A percentile compares a stretch with the other conserved stretches of the same genome.
phyloP scores from a whole-genome alignment of 2,113 vertebrate species.

The Oreochromis tanganicae region DNA sequence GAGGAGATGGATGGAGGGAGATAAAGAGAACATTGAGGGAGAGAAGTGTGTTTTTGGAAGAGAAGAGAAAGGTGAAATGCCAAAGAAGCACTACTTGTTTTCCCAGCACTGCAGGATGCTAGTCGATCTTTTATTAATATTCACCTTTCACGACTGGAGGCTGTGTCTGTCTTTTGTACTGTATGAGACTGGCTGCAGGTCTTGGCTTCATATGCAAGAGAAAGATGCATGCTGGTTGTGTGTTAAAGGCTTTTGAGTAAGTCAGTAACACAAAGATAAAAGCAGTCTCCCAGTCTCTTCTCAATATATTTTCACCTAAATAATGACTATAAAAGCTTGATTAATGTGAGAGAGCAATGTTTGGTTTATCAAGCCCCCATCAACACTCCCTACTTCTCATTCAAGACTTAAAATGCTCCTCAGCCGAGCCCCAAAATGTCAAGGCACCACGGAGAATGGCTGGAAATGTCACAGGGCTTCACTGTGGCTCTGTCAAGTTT shows the following conservation, averaged over 20 bases:
- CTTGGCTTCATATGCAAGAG: not conserved
- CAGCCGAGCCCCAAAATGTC: conserved; percentile 6
- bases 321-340: not conserved
- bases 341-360: not conserved
- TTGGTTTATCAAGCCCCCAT: not conserved
- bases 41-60: not conserved
- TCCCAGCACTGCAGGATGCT: too few relatives aligned
- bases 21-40: not conserved
- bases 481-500: not conserved
- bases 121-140: not conserved
- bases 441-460: not conserved
- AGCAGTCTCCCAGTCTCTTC: not conserved
- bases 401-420: not conserved
- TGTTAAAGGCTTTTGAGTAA: not conserved
- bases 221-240: not conserved
- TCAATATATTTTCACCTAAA: not conserved
- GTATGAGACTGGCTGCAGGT: not conserved
- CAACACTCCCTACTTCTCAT: not conserved
- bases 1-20: not conserved
- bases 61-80: not conserved
- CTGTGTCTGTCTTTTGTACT: not conserved
- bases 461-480: conserved; percentile 3
- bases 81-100: not conserved
- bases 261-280: not conserved
- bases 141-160: not conserved